phyloP scores from a whole-genome alignment of 2,888 invertebrate genomes.

The Augochlorella aurata region DNA sequence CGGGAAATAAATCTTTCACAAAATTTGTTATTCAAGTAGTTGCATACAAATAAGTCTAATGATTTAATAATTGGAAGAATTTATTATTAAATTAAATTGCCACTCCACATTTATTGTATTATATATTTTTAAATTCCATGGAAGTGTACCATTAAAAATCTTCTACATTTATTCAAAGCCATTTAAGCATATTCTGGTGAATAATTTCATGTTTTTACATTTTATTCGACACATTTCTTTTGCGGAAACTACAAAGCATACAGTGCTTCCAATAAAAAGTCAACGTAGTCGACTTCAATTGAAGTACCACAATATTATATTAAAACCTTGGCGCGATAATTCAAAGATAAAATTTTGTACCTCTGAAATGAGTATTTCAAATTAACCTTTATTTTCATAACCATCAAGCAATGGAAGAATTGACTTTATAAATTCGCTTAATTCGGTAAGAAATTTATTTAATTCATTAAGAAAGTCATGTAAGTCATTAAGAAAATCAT shows the following conservation, averaged over 20 bases:
- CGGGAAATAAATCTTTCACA: no score
- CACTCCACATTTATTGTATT: no score
- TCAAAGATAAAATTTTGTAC: neutral
- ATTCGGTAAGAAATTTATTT: no score
- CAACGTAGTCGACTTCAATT: no score
- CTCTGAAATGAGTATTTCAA: neutral
- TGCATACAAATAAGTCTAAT: neutral
- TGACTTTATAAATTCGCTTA: no score
- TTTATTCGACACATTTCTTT: neutral
- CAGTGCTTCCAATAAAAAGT: no score
- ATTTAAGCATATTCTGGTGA: neutral
- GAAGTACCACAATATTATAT: neutral
- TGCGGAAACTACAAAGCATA: neutral
- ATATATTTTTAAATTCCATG: no score
- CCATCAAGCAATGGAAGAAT: no score
- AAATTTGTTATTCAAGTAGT: neutral
- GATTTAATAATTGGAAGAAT: neutral
- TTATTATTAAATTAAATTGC: neutral
- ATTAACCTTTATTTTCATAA: neutral
- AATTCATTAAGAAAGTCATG: no score
- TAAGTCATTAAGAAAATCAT: no score
- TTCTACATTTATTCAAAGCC: no score
- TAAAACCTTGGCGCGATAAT: neutral
- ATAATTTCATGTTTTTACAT: neutral
- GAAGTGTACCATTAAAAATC: neutral